Percentiles rank a stretch among this genome's conserved stretches.
Evolutionary conservation across 2,113 vertebrate species (phyloP).

Genomic region (Centropristis striata): DNA sequence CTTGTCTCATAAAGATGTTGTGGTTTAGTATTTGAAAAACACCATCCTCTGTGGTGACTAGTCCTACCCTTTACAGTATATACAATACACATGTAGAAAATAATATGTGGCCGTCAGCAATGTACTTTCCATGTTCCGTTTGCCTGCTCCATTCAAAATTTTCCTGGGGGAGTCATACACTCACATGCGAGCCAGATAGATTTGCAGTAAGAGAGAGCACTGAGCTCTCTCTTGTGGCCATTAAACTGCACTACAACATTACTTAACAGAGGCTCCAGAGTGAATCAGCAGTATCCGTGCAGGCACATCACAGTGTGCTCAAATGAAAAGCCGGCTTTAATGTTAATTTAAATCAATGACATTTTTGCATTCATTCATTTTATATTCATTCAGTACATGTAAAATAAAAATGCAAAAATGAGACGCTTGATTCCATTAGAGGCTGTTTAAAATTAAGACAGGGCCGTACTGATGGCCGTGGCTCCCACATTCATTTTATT

Average conservation of each 20-base stretch:
- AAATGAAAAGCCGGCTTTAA: constrained; percentile 27
- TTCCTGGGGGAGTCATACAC: constrained; percentile 31
- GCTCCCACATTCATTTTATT: constrained; percentile 1
- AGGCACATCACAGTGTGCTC: constrained; percentile 33
- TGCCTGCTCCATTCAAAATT: constrained; percentile 49
- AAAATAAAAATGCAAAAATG: not conserved
- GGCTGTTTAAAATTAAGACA: not conserved
- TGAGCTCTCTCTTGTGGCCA: constrained; percentile 82
- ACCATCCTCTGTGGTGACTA: not conserved
- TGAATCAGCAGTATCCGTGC: constrained; percentile 80
- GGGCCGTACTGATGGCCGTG: not conserved
- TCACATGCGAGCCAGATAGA: not conserved
- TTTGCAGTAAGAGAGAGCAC: constrained; percentile 44
- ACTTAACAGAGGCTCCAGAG: constrained; percentile 65
- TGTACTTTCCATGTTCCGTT: constrained; percentile 33
- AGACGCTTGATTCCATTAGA: not conserved
- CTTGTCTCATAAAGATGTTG: not conserved
- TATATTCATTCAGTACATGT: constrained; percentile 12
- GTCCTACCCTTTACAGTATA: not conserved
- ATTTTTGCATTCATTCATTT: constrained; percentile 33
- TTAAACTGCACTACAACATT: constrained; percentile 66
- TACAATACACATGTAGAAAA: not conserved
- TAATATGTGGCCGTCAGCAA: constrained; percentile 21
- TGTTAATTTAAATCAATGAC: constrained; percentile 40
- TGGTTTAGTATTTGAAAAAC: not conserved